Evolutionary conservation across 2,888 invertebrate genomes (phyloP), one percentile per base, ranked within the genome.

Genomic region (Tachina grossa): DNA sequence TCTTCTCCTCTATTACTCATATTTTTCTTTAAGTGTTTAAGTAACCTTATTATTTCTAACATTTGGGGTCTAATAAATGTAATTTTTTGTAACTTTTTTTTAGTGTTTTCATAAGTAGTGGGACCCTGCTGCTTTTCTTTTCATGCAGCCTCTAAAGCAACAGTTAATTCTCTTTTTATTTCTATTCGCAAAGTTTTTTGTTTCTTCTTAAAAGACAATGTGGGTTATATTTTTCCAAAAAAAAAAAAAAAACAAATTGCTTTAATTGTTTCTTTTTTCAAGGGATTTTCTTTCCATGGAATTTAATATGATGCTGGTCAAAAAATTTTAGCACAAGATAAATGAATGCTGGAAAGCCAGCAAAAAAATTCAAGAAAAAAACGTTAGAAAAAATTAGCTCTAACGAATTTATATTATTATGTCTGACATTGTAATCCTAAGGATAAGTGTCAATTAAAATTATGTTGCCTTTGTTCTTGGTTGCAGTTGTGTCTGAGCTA

Each of bases 391-490:
- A 85, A 78, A 82, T 79, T 82, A 79, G 78, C 49, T 63, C 13
- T 51, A 75, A 81, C 74, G 13, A 82, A 79, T 82, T 79, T 85
- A 61, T 85, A 75, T 76, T 47, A 75, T 47, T 79, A 71, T 75
- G 59, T 66, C 49, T 66, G 75, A 85, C 68, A 75, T 57, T 68
- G 47, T 82, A 85, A 82, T 82, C 79, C 82, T 31, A 10, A 41
- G 78, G 79, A 85, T 85, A 82, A 85, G 59, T 82, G 82, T 83
- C 85, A 85, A 85, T 85, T 85, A 79, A 59, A 82, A 79, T 79
- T 71, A 76, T 71, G 69, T 61, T 71, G 16, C 14, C 31, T 31
- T 31, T 53, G 9, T 49, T 82, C 39, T n/a, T 41, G 43, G 16
- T 22, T 14, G 13, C 59, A 49, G 14, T 43, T 16, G 11, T 9